Conservation (phyloP, 2,113 vertebrate genomes). For the Electrona antarctica region DNA sequence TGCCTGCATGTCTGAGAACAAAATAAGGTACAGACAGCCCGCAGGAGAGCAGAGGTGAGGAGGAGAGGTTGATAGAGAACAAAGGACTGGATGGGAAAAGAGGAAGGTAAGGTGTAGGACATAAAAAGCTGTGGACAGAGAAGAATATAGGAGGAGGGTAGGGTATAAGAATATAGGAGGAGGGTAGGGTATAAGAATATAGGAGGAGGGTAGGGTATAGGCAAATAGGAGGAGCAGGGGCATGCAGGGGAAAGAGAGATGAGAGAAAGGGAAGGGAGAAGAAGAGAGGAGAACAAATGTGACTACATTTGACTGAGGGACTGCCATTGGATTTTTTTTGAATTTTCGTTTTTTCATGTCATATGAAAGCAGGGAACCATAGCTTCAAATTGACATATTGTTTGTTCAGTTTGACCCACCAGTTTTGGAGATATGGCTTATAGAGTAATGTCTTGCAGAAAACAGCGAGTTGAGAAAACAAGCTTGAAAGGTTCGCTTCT, state of each 20-base stretch:
- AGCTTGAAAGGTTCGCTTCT: too few relatives aligned
- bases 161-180: not conserved
- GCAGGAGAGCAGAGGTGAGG: not conserved
- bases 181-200: not conserved
- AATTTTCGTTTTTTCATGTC: too few relatives aligned
- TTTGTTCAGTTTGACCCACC: too few relatives aligned
- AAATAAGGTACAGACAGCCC: conserved; percentile 32
- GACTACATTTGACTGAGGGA: too few relatives aligned
- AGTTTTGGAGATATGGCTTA: too few relatives aligned
- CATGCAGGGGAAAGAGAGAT: not conserved
- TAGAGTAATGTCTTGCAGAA: too few relatives aligned
- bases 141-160: not conserved
- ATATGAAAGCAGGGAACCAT: too few relatives aligned
- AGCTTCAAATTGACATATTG: too few relatives aligned
- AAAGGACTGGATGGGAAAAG: conserved; percentile 1
- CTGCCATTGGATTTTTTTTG: too few relatives aligned
- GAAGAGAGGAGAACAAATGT: conserved; percentile 1
- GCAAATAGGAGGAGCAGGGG: not conserved
- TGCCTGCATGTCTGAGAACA: conserved; percentile 55
- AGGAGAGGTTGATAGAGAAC: not conserved
- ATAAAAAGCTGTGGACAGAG: not conserved
- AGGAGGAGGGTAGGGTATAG: not conserved
- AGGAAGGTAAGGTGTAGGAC: not conserved
- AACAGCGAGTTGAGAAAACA: too few relatives aligned
- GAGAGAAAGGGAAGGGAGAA: not conserved